phyloP scores from a whole-genome alignment of 2,797 vertebrate species.

The Malurus splendens region DNA sequence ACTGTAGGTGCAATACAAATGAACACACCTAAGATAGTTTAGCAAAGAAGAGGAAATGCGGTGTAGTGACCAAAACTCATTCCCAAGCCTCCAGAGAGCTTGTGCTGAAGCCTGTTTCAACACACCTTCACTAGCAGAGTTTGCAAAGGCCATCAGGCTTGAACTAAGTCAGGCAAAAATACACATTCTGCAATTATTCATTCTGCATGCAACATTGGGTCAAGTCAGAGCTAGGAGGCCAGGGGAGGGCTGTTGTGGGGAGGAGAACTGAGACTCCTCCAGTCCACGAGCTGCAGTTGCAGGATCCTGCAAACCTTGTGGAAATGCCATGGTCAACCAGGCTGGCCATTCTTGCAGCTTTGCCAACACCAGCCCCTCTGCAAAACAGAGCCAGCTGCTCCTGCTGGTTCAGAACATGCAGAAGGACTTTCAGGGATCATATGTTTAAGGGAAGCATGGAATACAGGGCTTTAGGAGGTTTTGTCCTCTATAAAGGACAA shows the following conservation, averaged over 20 bases:
- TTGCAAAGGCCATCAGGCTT: not conserved
- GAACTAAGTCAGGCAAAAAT: not conserved
- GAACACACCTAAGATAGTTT: not conserved
- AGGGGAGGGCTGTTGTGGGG: not conserved
- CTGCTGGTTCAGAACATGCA: not conserved
- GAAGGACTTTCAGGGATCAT: not conserved
- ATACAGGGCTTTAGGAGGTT: not conserved
- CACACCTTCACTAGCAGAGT: not conserved
- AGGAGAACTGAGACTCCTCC: not conserved
- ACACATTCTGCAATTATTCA: not conserved
- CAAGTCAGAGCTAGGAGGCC: not conserved
- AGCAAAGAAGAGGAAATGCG: not conserved
- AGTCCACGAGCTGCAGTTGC: not conserved
- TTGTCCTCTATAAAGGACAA: not conserved
- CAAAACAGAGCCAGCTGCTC: not conserved
- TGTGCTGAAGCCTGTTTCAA: not conserved
- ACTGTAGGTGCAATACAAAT: not conserved
- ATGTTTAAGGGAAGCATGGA: not conserved
- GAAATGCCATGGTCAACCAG: not conserved
- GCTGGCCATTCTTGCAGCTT: not conserved
- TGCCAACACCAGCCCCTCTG: not conserved
- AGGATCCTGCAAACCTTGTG: not conserved
- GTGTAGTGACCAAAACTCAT: not conserved
- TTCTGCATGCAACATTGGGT: not conserved
- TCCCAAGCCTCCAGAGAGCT: not conserved